Percentiles rank a stretch among this genome's conserved stretches.
phyloP scores from a whole-genome alignment of 2,888 invertebrate genomes.

The Spicauda simplicius region DNA sequence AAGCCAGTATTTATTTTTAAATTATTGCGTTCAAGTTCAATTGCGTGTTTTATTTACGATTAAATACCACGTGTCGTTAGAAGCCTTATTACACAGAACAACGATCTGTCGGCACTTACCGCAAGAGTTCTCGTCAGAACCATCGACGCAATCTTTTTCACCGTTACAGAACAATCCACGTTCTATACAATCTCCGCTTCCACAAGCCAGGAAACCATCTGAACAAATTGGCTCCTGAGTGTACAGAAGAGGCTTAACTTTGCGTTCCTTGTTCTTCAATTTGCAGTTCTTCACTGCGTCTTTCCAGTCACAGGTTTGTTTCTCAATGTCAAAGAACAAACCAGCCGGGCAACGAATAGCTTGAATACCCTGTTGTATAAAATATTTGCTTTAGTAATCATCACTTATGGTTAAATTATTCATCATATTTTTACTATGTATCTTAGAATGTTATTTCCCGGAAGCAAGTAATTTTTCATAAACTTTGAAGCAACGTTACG shows the following conservation, averaged over 20 bases:
- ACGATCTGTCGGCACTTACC: slow-evolving; percentile 86
- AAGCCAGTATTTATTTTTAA: slow-evolving; percentile 55
- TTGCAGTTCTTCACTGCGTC: slow-evolving; percentile 97
- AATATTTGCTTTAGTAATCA: background rate
- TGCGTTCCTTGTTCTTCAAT: slow-evolving; percentile 94
- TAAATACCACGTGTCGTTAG: slow-evolving; percentile 24
- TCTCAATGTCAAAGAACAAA: slow-evolving; percentile 96
- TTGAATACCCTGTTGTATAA: slow-evolving; percentile 90
- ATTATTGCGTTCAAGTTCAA: slow-evolving; percentile 60
- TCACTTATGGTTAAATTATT: background rate
- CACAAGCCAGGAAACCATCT: slow-evolving; percentile 94
- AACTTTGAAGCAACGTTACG: background rate
- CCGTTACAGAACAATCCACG: slow-evolving; percentile 97
- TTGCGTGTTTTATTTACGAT: slow-evolving; percentile 48
- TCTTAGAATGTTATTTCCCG: background rate
- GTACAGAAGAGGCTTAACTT: slow-evolving; percentile 93
- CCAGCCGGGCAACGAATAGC: slow-evolving; percentile 97
- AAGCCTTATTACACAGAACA: background rate
- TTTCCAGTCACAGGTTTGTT: slow-evolving; percentile 98
- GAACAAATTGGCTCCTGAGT: slow-evolving; percentile 96
- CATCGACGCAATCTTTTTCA: slow-evolving; percentile 94
- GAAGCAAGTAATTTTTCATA: background rate
- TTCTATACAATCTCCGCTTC: slow-evolving; percentile 94
- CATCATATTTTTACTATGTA: background rate
- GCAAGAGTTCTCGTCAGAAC: slow-evolving; percentile 95